phyloP scores from a whole-genome alignment of 2,888 invertebrate species.

The Glomeris marginata region DNA sequence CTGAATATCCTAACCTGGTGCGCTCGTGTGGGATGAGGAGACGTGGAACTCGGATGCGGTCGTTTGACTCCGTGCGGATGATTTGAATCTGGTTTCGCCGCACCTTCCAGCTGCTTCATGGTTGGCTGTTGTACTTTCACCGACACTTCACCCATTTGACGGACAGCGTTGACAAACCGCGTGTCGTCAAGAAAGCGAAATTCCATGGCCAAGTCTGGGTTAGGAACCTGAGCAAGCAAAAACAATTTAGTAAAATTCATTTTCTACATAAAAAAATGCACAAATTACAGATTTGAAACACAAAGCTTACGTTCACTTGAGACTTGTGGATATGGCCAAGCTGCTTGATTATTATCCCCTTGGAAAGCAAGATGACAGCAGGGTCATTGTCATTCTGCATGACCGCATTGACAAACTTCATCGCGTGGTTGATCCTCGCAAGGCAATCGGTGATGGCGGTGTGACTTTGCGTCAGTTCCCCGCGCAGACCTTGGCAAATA shows the following conservation, averaged over 20 bases:
- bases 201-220: slow-evolving; percentile 26
- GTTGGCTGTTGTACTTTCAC: slow-evolving; percentile 18
- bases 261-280: too few relatives aligned
- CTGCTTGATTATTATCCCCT: slow-evolving; percentile 21
- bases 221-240: slow-evolving; percentile 24
- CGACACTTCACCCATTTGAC: slow-evolving; percentile 20
- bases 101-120: too few relatives aligned
- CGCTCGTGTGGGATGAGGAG: too few relatives aligned
- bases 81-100: too few relatives aligned
- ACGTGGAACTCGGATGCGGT: too few relatives aligned
- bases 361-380: slow-evolving; percentile 38
- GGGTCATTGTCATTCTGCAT: slow-evolving; percentile 66
- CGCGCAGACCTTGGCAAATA: slow-evolving; percentile 58
- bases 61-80: too few relatives aligned
- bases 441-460: slow-evolving; percentile 64
- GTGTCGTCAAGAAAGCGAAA: slow-evolving; percentile 22
- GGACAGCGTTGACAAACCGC: slow-evolving; percentile 18
- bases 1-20: too few relatives aligned
- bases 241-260: too few relatives aligned
- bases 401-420: slow-evolving; percentile 64
- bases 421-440: slow-evolving; percentile 74
- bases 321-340: slow-evolving; percentile 22
- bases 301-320: slow-evolving; percentile 10
- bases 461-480: slow-evolving; percentile 69
- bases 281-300: too few relatives aligned